These are phyloP conservation scores for Vidua chalybeata DNA, from an alignment of 2,113 vertebrate species.

Conservation along the genomic window DNA sequence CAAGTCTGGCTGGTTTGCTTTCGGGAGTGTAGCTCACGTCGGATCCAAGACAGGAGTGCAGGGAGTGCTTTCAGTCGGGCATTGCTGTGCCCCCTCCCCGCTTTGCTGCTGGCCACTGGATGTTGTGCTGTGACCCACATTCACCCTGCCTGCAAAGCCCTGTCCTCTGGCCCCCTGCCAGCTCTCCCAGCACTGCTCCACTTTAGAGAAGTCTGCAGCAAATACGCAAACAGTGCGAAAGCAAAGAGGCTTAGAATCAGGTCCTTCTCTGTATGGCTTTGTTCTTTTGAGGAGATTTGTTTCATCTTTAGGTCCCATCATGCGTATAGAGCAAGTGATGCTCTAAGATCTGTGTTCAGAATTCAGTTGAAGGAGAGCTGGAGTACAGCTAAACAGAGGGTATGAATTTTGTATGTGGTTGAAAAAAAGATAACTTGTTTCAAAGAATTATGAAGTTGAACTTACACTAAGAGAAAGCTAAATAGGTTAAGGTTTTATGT, in stretches of 20 bases:
- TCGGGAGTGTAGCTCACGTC: rapidly evolving
- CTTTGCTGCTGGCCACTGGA: not conserved
- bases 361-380: not conserved
- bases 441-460: not conserved
- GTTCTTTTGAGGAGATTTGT: not conserved
- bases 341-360: not conserved
- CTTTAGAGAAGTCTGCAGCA: not conserved
- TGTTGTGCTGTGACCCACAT: constrained; percentile 39
- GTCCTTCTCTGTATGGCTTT: not conserved
- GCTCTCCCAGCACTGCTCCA: not conserved
- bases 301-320: not conserved
- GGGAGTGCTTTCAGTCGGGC: not conserved
- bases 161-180: constrained; percentile 30
- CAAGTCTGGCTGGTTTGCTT: not conserved
- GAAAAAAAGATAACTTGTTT: not conserved
- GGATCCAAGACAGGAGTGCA: not conserved
- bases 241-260: constrained; percentile 17
- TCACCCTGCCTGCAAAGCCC: constrained; percentile 14
- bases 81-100: not conserved
- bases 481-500: not conserved
- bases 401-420: not conserved
- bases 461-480: not conserved
- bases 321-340: not conserved
- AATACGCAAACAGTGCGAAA: not conserved
- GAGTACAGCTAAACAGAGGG: not conserved